phyloP scores from a whole-genome alignment of 1,140 invertebrate genomes.

The Diploscapter pachys region DNA sequence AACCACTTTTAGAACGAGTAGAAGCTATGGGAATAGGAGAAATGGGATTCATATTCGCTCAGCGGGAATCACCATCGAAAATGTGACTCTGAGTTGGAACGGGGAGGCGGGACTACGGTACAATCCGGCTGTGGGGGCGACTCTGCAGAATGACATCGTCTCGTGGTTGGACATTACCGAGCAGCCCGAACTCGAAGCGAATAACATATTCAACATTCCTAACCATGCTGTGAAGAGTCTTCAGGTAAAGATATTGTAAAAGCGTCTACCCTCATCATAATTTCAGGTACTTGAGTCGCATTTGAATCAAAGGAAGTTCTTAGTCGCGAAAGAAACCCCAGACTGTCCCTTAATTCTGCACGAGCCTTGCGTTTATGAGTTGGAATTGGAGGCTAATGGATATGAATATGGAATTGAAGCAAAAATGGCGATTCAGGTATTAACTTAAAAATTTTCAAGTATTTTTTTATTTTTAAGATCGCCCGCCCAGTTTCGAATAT shows the following conservation, averaged over 20 bases:
- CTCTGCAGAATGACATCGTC: constrained; percentile 82
- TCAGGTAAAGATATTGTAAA: too few species aligned
- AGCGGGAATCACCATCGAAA: constrained; percentile 75
- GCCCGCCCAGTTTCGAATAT: constrained; percentile 54
- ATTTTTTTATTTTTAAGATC: constrained; percentile 43
- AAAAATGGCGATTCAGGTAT: constrained; percentile 50
- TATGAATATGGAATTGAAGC: constrained; percentile 53
- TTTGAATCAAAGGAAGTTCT: constrained; percentile 53
- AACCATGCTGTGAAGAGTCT: background rate
- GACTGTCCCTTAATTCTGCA: constrained; percentile 50
- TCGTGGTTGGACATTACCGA: constrained; percentile 73
- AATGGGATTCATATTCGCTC: constrained; percentile 85
- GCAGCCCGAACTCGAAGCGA: constrained; percentile 65
- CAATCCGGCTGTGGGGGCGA: constrained; percentile 78
- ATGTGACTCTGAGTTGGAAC: constrained; percentile 75
- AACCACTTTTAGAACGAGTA: constrained; percentile 35
- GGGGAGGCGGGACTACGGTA: constrained; percentile 82
- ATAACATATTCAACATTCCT: constrained; percentile 62
- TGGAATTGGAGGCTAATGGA: constrained; percentile 45
- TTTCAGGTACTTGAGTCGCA: constrained; percentile 52
- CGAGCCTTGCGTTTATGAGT: constrained; percentile 44
- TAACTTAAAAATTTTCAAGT: background rate
- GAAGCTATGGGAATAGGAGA: constrained; percentile 70
- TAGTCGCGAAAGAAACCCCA: constrained; percentile 44
- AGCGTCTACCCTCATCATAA: too few species aligned